Evolutionary conservation across 64 coral and sea anemone species (phyloP), one percentile per base, ranked within the genome.

Genomic region (Stylophora pistillata): DNA sequence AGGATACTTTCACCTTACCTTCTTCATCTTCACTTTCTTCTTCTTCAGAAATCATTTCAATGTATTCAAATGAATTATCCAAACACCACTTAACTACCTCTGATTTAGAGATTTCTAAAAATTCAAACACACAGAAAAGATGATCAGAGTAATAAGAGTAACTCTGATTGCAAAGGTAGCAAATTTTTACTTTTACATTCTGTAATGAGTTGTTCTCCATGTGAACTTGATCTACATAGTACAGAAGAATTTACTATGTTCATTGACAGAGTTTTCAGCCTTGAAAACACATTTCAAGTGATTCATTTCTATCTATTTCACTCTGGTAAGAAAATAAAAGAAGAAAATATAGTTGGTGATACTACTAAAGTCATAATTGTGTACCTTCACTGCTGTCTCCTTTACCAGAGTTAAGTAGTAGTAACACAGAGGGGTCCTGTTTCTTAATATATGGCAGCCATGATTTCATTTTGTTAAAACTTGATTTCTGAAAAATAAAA

Each of bases 331-430:
- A 7, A 47, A 47, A 47, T 3, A 47, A 47, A 47, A 47, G 37
- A 47, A 47, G 7, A 41, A 47, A 47, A 47, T 47, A 7, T 47
- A 47, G 37, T 0, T 47, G 37, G 7, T 47, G 37, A 47, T 47
- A 47, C 37, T 47, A 47, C 37, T 47, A 7, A 47, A 47, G 7
- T 47, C 3, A 47, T 47, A 47, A 3, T 0, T 7, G 58, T 41
- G 58, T 63, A 85, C 74, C 86, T 88, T 41, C 33, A 82, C 55
- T 55, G 53, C 65, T 20, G 25, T 17, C 58, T 77, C 82, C 85
- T 93, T 89, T 87, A 27, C 91, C 91, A 77, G 91, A 93, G 29
- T 89, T 83, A 56, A 93, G 70, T 17, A 93, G 91, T 16, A 93
- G 31, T 60, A 79, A 76, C 14, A 93, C 86, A 85, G 91, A 93